Conservation (phyloP, 92 coral and sea anemone species). For the Zoanthus gigantus region DNA sequence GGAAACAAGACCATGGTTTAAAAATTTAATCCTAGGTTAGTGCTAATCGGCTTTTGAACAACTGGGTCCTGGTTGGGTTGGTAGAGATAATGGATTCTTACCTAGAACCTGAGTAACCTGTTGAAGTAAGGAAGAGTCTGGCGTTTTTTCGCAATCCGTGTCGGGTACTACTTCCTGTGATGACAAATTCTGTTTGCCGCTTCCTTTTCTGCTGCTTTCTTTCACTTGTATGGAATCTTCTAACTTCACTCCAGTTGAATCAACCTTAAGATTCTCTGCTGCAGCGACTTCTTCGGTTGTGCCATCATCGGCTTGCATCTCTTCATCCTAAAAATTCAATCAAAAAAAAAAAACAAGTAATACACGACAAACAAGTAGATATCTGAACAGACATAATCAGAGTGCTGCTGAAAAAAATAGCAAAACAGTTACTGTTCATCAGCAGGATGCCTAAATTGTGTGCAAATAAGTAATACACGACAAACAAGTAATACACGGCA, state of each 20-base stretch:
- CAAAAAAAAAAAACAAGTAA: background rate
- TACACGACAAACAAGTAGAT: background rate
- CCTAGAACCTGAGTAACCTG: constrained; percentile 90
- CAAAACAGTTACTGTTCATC: too few relatives aligned
- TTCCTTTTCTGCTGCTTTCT: constrained; percentile 14
- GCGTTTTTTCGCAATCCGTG: constrained; percentile 52
- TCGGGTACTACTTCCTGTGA: constrained; percentile 24
- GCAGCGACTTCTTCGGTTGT: constrained; percentile 27
- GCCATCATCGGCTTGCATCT: constrained; percentile 7
- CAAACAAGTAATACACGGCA: background rate
- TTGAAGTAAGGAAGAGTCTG: constrained; percentile 76
- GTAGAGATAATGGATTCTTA: background rate
- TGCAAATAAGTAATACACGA: background rate
- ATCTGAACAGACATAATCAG: too few relatives aligned
- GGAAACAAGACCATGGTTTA: too few relatives aligned
- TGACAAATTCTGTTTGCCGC: constrained; percentile 27
- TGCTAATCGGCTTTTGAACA: too few relatives aligned
- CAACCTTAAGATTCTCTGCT: constrained; percentile 23
- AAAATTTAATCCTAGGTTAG: too few relatives aligned
- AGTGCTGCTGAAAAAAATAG: too few relatives aligned
- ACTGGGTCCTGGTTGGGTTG: background rate
- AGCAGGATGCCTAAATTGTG: too few relatives aligned
- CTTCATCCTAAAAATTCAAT: constrained; percentile 8
- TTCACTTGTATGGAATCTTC: constrained; percentile 50
- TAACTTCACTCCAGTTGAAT: constrained; percentile 53